Conservation (phyloP, 2,888 invertebrate species). For the Oscheius sp. region DNA sequence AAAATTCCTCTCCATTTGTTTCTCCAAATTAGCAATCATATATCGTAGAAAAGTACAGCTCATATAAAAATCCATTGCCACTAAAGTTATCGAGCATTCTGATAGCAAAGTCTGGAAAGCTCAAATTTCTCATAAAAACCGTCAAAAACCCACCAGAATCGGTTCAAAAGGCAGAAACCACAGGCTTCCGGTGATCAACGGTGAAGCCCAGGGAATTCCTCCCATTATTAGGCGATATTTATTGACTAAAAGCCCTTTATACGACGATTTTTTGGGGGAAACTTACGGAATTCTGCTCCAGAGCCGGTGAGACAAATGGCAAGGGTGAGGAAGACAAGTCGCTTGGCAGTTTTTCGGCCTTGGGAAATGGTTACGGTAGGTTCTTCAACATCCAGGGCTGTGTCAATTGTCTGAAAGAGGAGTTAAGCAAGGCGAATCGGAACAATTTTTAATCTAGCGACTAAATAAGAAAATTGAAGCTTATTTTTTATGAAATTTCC, state of each 20-base stretch:
- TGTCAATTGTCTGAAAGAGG: slow-evolving; percentile 6
- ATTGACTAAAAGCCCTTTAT: neutral
- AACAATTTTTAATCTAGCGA: no score
- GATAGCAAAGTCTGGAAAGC: neutral
- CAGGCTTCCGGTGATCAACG: neutral
- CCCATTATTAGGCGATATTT: neutral
- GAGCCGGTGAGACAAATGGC: neutral
- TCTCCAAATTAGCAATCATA: neutral
- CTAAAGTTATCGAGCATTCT: neutral
- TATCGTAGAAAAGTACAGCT: slow-evolving; percentile 4
- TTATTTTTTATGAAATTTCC: no score
- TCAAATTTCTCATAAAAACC: no score
- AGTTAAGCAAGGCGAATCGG: no score
- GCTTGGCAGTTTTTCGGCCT: neutral
- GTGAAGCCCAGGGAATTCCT: neutral
- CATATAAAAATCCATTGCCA: slow-evolving; percentile 5
- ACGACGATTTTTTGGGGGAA: neutral
- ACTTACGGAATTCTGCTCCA: neutral
- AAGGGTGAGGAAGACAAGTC: neutral
- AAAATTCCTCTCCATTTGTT: slow-evolving; percentile 1
- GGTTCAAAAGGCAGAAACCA: neutral
- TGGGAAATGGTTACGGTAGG: neutral
- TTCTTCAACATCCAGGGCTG: neutral
- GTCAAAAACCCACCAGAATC: no score
- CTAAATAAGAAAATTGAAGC: no score